Base-by-base conservation (phyloP, 2,113 vertebrate genomes). In the Eonycteris spelaea region DNA sequence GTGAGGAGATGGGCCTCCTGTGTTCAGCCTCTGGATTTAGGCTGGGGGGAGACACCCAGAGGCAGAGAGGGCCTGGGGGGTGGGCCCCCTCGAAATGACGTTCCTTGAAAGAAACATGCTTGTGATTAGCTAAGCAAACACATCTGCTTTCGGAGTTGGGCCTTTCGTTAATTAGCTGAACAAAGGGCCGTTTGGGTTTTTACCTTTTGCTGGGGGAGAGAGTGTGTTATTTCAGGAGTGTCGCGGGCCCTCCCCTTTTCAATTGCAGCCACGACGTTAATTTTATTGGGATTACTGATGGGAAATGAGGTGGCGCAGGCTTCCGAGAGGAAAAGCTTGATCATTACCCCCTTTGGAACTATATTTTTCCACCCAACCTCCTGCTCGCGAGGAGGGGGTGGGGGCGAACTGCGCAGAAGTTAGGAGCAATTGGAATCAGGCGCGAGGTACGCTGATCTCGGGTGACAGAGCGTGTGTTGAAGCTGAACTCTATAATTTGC, bases 381-480 rank as follows among this genome's bases (percentile, higher is more conserved):
- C 97, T 97, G 97, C 96, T 95, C 88, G 19, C 65, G 82, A 93
- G 86, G 78, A 95, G 97, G 96, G 82, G 97, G 85, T 82, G 97
- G 96, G 96, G 95, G 94, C 80, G 95, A 95, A 97, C 92, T 90
- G 96, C 92, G 86, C 97, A 91, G 97, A 98, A 98, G 98, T 99
- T 98, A 97, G 98, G 97, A 98, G 98, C 98, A 98, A 98, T 98
- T 98, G 98, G 98, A 98, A 99, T 99, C 99, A 99, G 97, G 98
- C 96, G 97, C 96, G 95, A 95, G 85, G 95, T 91, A 91, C 95
- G 97, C 97, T 99, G 99, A 99, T 99, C 98, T 99, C 97, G 99
- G 98, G 98, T 99, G 99, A 99, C 99, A 99, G 98, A 98, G 98
- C 98, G 98, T 99, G 99, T 99, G 99, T 99, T 98, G 98, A 98